Conservation (phyloP, 2,797 vertebrate species). For the Fistularia tabacaria region DNA sequence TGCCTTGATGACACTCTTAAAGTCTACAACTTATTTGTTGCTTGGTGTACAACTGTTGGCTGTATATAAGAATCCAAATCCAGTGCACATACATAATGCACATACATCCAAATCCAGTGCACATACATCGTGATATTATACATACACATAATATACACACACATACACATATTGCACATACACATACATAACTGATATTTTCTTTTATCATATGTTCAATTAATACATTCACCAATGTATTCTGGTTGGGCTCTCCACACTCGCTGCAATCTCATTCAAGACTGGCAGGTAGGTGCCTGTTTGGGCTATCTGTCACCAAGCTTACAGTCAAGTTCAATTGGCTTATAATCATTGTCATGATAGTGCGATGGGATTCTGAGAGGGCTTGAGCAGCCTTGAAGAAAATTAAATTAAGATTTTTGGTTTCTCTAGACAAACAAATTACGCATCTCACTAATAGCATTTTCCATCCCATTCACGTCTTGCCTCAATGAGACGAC, state of each 20-base stretch:
- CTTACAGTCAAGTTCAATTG: conserved; percentile 43
- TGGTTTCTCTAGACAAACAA: conserved; percentile 70
- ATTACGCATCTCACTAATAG: conserved; percentile 72
- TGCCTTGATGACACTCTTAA: not conserved
- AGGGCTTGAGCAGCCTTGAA: conserved; percentile 65
- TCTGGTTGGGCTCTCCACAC: conserved; percentile 6
- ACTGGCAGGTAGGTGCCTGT: conserved; percentile 34
- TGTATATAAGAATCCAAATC: not conserved
- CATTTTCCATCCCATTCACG: conserved; percentile 69
- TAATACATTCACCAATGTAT: conserved; percentile 24
- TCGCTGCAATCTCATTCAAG: conserved; percentile 27
- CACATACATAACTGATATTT: no score
- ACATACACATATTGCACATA: no score
- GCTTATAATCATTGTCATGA: conserved; percentile 61
- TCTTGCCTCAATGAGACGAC: conserved; percentile 59
- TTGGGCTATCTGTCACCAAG: conserved; percentile 34
- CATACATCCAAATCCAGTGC: no score
- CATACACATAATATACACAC: no score
- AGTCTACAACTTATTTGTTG: not conserved
- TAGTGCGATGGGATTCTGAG: conserved; percentile 51
- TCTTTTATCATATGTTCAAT: not conserved
- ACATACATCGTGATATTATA: no score
- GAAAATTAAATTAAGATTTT: conserved; percentile 75
- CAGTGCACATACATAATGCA: no score
- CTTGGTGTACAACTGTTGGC: not conserved